Base-by-base conservation (phyloP, 2,113 vertebrate species). In the Gobiocypris rarus region DNA sequence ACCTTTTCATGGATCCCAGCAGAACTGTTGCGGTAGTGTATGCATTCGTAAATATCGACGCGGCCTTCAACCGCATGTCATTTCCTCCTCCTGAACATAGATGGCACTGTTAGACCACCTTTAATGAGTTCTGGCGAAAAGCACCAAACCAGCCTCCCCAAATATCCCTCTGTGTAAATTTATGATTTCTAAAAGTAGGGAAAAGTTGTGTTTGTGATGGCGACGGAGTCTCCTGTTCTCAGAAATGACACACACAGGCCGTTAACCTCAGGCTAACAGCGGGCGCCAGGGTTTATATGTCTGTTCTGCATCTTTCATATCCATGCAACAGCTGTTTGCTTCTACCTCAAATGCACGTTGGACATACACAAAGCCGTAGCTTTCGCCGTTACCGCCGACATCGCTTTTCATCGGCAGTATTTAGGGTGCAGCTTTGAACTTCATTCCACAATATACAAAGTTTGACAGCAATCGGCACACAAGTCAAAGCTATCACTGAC, bases 141-240 rank as follows among this genome's bases (percentile, higher is more conserved):
- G 75, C 69, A 54, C 26, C 8, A 70, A 71, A 71, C 41, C 38
- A 80, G 24, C 59, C 75, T 73, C 58, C 77, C 15, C 34, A 82
- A 81, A 77, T 63, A 85, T 69, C 63, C 69, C 38, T 86, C 52
- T 59, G 63, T 85, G 73, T 85, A 56, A 83, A 85, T 87, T 26
- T 52, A 70, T 43, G 69, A 81, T 86, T 77, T 71, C 75, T 87
- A 81, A 85, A 83, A 83, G 69, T 81, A 83, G 84, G 75, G 84
- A 82, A 82, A 63, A 70, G 67, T 83, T 85, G 50, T 87, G 81
- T 88, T 85, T 87, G 82, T 83, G 69, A 85, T 87, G 81, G 83
- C 80, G 48, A 19, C 14, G 34, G n/a, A n/a, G 28, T 84, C 70
- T 74, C 22, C 59, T 80, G 11, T 85, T 85, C 84, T 87, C 69